Base-by-base conservation (phyloP, 2,888 invertebrate species). In the Emmelina monodactyla region DNA sequence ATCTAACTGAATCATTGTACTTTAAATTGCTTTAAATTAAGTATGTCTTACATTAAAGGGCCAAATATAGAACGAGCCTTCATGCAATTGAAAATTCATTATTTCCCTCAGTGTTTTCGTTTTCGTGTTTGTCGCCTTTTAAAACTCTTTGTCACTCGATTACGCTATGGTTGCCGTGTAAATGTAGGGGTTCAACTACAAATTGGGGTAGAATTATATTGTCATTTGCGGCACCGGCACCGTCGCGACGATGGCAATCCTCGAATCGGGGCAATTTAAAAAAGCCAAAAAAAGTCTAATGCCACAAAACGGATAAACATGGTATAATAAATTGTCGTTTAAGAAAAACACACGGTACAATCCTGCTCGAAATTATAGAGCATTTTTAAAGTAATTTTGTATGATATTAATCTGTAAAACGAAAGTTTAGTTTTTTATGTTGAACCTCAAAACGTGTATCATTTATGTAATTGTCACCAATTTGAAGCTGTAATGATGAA, bases 251-350 rank as follows among this genome's bases (percentile, higher is more conserved):
- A 58, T 61, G 53, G 60, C 25, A 3, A 11, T 11, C n/a, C 25
- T 25, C 11, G n/a, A 4, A 25, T 10, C n/a, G 13, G 58, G 55
- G 66, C 63, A 70, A 76, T 75, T 76, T 72, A 52, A 57, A 54
- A 60, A 64, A 56, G 53, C 50, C 45, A 39, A 38, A 49, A 51
- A 55, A 55, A 67, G 63, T 70, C 72, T 72, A 76, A 75, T 76
- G 59, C 68, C 60, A 62, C 64, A 67, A 69, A 70, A 66, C 57
- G 70, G 66, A 69, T 76, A 73, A 75, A 61, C 55, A 57, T 44
- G 49, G 59, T 57, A 64, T 78, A 75, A 76, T 71, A 78, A 76
- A 78, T 67, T 79, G 78, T 73, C 79, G 73, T 76, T 79, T 79
- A 75, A 60, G 58, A 64, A 70, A 78, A 78, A 60, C 65, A 78